Evolutionary conservation across 2,797 vertebrate genomes (phyloP).

Genomic region (Paratrypauchen microcephalus): DNA sequence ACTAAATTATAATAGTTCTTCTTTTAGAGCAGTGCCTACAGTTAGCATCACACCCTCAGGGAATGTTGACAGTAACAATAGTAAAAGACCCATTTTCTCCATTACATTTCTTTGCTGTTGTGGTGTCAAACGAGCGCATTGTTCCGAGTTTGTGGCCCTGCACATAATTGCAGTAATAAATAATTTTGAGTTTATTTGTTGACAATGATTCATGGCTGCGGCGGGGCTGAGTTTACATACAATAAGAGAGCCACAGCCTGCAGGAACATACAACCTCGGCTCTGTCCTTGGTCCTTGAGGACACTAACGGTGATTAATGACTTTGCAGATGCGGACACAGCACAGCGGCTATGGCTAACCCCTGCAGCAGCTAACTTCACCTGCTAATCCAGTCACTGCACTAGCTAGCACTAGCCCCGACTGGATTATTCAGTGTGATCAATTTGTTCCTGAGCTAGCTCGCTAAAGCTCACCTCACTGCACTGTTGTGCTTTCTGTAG

Average conservation of each 20-base stretch:
- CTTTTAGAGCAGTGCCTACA: no score
- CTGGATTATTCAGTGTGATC: background rate
- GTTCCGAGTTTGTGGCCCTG: background rate
- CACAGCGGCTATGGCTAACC: background rate
- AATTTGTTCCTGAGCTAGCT: background rate
- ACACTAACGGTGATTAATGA: background rate
- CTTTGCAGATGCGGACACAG: conserved; percentile 7
- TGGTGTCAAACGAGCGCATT: background rate
- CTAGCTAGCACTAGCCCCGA: conserved; percentile 25
- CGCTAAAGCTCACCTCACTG: no score
- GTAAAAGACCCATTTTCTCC: background rate
- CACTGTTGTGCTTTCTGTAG: no score
- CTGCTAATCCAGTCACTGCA: conserved; percentile 35
- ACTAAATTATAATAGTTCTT: no score
- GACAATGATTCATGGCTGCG: conserved; percentile 5
- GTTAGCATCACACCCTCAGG: no score
- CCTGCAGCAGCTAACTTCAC: conserved; percentile 10
- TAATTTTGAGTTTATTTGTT: background rate
- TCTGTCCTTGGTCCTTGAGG: background rate
- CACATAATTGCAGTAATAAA: conserved; percentile 9
- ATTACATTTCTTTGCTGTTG: background rate
- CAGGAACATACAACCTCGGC: conserved; percentile 1
- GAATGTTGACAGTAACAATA: no score
- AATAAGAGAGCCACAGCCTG: background rate
- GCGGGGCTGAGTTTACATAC: background rate